phyloP scores from a whole-genome alignment of 2,797 vertebrate genomes.

The Linurgus olivaceus region DNA sequence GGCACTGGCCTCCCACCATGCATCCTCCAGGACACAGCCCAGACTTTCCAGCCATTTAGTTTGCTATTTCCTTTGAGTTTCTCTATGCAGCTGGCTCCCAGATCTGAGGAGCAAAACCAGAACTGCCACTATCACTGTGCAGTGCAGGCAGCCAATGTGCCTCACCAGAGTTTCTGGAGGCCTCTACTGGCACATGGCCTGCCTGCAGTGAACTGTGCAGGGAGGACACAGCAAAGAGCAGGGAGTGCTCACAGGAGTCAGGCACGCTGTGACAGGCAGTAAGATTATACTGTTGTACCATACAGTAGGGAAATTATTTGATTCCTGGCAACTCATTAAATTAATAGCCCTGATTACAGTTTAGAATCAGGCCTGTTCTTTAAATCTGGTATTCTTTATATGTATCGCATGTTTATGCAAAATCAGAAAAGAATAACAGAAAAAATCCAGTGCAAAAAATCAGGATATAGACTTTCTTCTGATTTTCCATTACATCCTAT shows the following conservation, averaged over 20 bases:
- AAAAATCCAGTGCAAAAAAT: neutral
- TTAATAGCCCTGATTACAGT: neutral
- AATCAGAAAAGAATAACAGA: neutral
- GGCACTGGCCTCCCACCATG: neutral
- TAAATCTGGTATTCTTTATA: neutral
- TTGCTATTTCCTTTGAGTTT: neutral
- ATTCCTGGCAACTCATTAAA: neutral
- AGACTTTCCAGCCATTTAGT: neutral
- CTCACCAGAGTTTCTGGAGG: neutral
- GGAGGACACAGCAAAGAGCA: neutral
- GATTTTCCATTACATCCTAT: neutral
- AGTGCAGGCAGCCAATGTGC: neutral
- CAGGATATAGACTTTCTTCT: neutral
- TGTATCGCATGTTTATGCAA: neutral
- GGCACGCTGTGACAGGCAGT: rapidly evolving
- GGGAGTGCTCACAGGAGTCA: neutral
- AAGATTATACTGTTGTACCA: neutral
- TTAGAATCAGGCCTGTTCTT: neutral
- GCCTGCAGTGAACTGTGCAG: neutral
- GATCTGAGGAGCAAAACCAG: neutral
- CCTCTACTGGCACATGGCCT: neutral
- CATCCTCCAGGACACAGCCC: neutral
- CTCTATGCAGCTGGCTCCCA: neutral
- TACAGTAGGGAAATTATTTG: neutral
- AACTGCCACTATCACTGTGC: neutral